Conservation (phyloP, 2,797 vertebrate species). For the Acanthornis magna region DNA sequence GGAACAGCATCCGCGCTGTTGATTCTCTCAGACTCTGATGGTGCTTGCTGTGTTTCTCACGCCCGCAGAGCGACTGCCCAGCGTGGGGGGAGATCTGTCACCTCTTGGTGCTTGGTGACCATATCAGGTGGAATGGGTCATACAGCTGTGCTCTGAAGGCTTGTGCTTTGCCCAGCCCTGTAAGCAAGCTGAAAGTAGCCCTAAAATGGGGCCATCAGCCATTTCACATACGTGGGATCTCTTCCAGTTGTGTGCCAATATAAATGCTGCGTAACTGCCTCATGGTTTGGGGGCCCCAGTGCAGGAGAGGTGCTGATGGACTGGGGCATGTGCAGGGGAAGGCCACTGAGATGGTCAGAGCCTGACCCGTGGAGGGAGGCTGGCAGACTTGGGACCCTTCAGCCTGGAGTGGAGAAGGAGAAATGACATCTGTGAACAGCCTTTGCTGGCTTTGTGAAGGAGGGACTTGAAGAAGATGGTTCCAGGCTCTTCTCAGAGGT, state of each 20-base stretch:
- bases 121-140: rapidly evolving
- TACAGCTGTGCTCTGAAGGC: background rate
- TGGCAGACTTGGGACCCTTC: background rate
- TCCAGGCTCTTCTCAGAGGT: background rate
- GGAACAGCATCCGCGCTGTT: background rate
- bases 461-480: background rate
- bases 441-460: background rate
- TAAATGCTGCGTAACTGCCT: background rate
- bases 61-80: rapidly evolving
- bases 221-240: background rate
- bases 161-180: background rate
- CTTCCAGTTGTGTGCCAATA: background rate
- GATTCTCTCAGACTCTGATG: background rate
- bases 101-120: background rate
- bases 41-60: background rate
- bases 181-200: background rate
- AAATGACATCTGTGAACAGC: background rate
- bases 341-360: background rate
- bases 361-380: background rate
- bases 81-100: background rate
- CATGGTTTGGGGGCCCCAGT: background rate
- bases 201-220: background rate
- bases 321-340: background rate
- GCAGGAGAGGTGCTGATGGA: background rate
- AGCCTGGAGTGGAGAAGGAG: background rate